A percentile compares a stretch with the other conserved stretches of the same genome.
phyloP scores from a whole-genome alignment of 2,797 vertebrate genomes.

The Sebastes paucispinis region DNA sequence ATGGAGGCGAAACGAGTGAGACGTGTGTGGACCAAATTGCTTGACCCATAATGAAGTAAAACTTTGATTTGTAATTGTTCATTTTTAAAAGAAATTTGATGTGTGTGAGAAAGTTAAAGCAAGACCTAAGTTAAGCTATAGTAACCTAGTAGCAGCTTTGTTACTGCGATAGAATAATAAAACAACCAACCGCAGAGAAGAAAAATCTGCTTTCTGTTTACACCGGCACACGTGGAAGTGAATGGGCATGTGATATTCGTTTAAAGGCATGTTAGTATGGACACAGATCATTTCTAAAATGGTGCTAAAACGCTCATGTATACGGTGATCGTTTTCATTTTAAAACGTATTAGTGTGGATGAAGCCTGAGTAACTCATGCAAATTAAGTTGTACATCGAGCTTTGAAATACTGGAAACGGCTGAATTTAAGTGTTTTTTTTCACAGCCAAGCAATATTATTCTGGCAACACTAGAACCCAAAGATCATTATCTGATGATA shows the following conservation, averaged over 20 bases:
- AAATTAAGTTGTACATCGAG: neutral
- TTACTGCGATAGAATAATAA: too few species aligned
- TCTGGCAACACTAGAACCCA: constrained; percentile 16
- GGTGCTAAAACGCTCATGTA: too few species aligned
- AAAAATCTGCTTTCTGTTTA: too few species aligned
- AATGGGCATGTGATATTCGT: too few species aligned
- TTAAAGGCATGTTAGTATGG: too few species aligned
- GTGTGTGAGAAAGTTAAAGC: neutral
- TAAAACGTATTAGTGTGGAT: neutral
- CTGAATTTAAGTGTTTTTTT: neutral
- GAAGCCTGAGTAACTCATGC: neutral
- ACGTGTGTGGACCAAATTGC: neutral
- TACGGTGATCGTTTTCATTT: neutral
- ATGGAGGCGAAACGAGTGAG: neutral
- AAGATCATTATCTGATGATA: constrained; percentile 52
- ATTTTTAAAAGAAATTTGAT: neutral
- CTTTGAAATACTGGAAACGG: neutral
- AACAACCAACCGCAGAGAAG: too few species aligned
- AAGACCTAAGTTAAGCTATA: too few species aligned
- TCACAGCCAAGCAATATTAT: constrained; percentile 12
- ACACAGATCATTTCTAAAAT: neutral
- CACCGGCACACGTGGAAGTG: too few species aligned
- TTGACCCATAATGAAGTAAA: neutral
- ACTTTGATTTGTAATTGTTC: neutral
- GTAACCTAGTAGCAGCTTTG: too few species aligned